Percentiles rank a stretch among this genome's conserved stretches.
phyloP scores from a whole-genome alignment of 2,888 invertebrate species.

The Diaphora mendica region DNA sequence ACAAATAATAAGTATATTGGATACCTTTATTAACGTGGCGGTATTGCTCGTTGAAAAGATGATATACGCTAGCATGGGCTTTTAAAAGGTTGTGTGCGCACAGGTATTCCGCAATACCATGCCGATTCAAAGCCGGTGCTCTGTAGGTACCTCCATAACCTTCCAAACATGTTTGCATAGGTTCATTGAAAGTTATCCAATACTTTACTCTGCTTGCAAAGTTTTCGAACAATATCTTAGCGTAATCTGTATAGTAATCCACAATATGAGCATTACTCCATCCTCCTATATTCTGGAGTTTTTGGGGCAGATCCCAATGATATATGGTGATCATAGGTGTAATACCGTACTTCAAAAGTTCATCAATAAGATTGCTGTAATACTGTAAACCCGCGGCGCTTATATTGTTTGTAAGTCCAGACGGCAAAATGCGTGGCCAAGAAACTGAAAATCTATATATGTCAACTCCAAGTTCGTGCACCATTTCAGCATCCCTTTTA shows the following conservation, averaged over 20 bases:
- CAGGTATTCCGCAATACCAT: conserved; percentile 88
- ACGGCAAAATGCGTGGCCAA: conserved; percentile 92
- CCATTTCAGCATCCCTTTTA: conserved; percentile 88
- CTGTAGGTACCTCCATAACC: conserved; percentile 87
- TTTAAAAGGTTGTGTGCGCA: conserved; percentile 91
- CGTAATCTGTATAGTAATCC: conserved; percentile 88
- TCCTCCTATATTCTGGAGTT: conserved; percentile 88
- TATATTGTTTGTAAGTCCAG: conserved; percentile 88
- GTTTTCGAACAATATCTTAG: conserved; percentile 86
- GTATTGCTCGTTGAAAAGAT: conserved; percentile 88
- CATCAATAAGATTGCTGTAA: conserved; percentile 92
- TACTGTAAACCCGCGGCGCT: conserved; percentile 91
- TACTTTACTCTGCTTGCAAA: conserved; percentile 88
- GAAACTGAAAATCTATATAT: conserved; percentile 91
- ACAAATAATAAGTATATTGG: conserved; percentile 1
- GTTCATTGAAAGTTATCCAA: conserved; percentile 94
- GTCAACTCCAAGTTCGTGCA: conserved; percentile 87
- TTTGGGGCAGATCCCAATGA: conserved; percentile 90
- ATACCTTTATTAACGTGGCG: conserved; percentile 84
- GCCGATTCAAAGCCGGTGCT: conserved; percentile 87
- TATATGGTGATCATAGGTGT: conserved; percentile 90
- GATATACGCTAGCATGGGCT: conserved; percentile 90
- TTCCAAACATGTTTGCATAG: conserved; percentile 85
- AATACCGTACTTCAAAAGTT: conserved; percentile 88
- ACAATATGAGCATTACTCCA: conserved; percentile 89